Percentiles rank a stretch among this genome's conserved stretches.
Conservation (phyloP, 2,888 invertebrate genomes). For the Ellobium chinense region DNA sequence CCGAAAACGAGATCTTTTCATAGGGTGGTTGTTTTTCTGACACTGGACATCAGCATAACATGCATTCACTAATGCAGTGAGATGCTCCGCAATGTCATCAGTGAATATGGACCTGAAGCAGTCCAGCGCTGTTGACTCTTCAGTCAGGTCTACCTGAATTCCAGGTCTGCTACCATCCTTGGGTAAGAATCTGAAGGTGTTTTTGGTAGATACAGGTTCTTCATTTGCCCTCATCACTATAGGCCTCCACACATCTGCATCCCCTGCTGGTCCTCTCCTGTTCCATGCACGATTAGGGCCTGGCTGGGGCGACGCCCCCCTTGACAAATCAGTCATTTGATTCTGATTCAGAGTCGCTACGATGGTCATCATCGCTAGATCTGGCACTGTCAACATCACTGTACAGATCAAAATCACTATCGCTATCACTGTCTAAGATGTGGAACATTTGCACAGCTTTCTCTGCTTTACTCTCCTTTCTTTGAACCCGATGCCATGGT, state of each 20-base stretch:
- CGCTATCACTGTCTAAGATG: neutral
- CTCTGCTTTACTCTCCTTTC: neutral
- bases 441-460: neutral
- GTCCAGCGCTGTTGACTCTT: neutral
- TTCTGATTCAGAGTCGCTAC: neutral
- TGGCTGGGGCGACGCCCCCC: neutral
- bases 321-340: neutral
- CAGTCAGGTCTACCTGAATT: neutral
- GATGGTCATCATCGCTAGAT: neutral
- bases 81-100: neutral
- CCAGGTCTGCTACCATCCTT: neutral
- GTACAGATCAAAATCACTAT: neutral
- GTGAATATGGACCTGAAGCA: neutral
- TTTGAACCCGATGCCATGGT: neutral
- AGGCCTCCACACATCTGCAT: neutral
- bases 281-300: neutral
- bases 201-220: neutral
- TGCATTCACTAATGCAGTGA: neutral
- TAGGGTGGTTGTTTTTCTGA: neutral
- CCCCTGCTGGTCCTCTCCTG: neutral
- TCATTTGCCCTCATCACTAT: neutral
- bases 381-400: neutral
- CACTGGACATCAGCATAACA: neutral
- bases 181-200: neutral
- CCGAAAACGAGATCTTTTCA: neutral